phyloP scores from a whole-genome alignment of 1,140 invertebrate genomes.

The Lerema accius region DNA sequence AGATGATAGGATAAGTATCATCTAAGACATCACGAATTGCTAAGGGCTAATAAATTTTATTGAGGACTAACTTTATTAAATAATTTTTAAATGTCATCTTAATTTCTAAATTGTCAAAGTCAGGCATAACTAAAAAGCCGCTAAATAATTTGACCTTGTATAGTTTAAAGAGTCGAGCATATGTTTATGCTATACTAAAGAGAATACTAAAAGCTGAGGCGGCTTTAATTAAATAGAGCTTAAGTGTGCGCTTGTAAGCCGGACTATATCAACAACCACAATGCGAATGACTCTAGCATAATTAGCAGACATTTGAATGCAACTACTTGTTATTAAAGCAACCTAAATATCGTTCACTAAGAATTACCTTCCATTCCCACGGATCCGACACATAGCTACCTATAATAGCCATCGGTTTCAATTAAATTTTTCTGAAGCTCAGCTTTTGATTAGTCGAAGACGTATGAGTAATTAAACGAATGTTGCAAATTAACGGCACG shows the following conservation, averaged over 20 bases:
- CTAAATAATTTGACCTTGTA: no score
- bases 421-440: conserved; percentile 18
- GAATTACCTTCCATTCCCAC: conserved; percentile 4
- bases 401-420: conserved; percentile 6
- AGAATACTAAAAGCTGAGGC: neutral
- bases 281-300: conserved; percentile 11
- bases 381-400: conserved; percentile 6
- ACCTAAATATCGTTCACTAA: conserved; percentile 17
- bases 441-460: conserved; percentile 27
- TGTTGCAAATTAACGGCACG: conserved; percentile 44
- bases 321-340: conserved; percentile 20
- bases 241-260: conserved; percentile 19
- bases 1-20: no score
- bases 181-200: neutral
- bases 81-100: no score
- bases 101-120: no score
- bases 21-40: no score
- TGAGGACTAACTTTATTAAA: no score
- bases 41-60: no score
- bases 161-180: no score
- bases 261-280: conserved; percentile 13
- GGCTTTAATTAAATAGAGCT: conserved; percentile 12
- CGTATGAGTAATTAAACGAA: conserved; percentile 43
- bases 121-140: no score
- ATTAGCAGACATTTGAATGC: conserved; percentile 31